Evolutionary conservation across 2,888 invertebrate genomes (phyloP), one percentile per base, ranked within the genome.

Genomic region (Synergus japonicus): DNA sequence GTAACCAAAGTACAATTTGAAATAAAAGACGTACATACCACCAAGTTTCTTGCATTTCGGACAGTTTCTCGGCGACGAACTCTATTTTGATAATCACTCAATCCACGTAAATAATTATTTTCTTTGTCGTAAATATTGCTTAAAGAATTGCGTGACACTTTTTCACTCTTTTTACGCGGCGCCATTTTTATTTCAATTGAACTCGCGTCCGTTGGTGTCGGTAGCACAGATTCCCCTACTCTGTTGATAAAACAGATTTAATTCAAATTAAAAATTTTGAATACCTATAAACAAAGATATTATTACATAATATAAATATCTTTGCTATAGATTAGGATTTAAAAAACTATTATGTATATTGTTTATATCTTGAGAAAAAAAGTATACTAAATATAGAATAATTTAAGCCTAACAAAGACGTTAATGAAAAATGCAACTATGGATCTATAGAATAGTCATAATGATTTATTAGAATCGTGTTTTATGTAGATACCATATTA

Each of bases 51-150:
- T 22, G 82, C 85, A 78, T 84, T 87, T n/a, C 90, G 83, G 8
- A 91, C 79, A 7, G 89, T 90, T 43, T 91, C 89, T 4, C 91
- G 87, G 15, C 89, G 85, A 69, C 88, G 85, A 10, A 91, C 87
- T 22, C 88, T 85, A 15, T 86, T 85, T 73, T 90, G 90, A 80
- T 89, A 91, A 83, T 90, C 90, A 79, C 84, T 89, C 18, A 89
- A 86, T 15, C 89, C 86, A 13, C 88, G 88, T n/a, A 90, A 84
- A 88, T 91, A 91, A 83, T 82, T 86, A 76, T 91, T 90, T 82
- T 91, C 91, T 67, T 90, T 91, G 18, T 89, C 86, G 13, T 79
- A 82, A 78, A 80, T 77, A 63, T 78, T 81, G 58, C 77, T 85
- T 60, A 83, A 83, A 7, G 86, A 83, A 29, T 78, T 77, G 4